These are phyloP conservation scores for Microtus pennsylvanicus DNA, from an alignment of 2,113 vertebrate species.

Conservation along the genomic window DNA sequence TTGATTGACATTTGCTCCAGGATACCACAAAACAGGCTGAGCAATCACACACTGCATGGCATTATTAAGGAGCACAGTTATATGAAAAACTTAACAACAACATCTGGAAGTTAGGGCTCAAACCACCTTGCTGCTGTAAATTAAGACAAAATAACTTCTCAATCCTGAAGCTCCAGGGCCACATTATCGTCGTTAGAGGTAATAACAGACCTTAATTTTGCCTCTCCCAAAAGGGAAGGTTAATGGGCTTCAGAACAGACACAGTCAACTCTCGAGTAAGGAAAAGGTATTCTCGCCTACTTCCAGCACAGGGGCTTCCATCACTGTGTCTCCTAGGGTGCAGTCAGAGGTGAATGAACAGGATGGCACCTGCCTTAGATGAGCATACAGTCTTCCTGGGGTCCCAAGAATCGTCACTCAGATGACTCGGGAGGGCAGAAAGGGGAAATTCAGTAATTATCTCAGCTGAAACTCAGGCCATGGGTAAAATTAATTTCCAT, in stretches of 20 bases:
- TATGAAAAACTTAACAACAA: slow-evolving; percentile 52
- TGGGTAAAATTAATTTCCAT: slow-evolving; percentile 61
- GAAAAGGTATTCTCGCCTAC: slow-evolving; percentile 7
- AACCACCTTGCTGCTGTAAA: slow-evolving; percentile 61
- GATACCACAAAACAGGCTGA: slow-evolving; percentile 18
- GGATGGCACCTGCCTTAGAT: slow-evolving; percentile 68
- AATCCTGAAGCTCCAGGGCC: slow-evolving; percentile 48
- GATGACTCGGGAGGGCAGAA: neutral
- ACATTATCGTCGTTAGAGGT: slow-evolving; percentile 48
- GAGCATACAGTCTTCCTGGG: slow-evolving; percentile 42
- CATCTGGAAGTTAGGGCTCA: slow-evolving; percentile 60
- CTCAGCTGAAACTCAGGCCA: slow-evolving; percentile 36
- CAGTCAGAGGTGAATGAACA: slow-evolving; percentile 60
- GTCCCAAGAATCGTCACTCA: slow-evolving; percentile 70
- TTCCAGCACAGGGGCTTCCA: slow-evolving; percentile 58
- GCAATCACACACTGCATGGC: neutral
- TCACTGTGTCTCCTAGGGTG: slow-evolving; percentile 39
- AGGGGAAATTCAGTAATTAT: slow-evolving; percentile 63
- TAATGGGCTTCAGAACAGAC: slow-evolving; percentile 62
- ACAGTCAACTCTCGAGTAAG: neutral
- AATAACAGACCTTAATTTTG: slow-evolving; percentile 71
- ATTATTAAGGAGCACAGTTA: slow-evolving; percentile 34
- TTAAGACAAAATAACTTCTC: slow-evolving; percentile 66
- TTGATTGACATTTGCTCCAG: neutral
- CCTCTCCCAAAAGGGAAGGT: slow-evolving; percentile 62